These are phyloP conservation scores for Tyto alba DNA, from an alignment of 2,113 vertebrate species.

Conservation along the genomic window DNA sequence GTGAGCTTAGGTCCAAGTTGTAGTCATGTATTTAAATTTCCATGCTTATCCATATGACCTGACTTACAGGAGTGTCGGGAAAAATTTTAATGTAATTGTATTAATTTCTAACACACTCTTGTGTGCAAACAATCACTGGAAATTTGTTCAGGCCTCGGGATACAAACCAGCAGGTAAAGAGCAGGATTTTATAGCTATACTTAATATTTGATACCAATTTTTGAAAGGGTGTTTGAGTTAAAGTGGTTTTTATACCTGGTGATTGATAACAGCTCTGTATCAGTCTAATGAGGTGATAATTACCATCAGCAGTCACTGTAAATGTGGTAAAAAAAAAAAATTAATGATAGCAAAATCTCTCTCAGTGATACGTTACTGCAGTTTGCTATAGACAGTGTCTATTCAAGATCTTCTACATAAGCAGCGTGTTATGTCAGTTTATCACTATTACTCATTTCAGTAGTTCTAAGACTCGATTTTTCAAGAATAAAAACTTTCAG, in stretches of 20 bases:
- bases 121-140: rapidly evolving
- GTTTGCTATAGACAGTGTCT: background rate
- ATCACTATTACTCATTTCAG: background rate
- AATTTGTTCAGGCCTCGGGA: background rate
- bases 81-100: background rate
- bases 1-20: background rate
- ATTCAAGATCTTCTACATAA: background rate
- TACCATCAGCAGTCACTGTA: background rate
- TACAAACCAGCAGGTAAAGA: background rate
- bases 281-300: background rate
- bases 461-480: background rate
- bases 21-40: background rate
- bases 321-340: constrained; percentile 5
- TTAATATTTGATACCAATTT: background rate
- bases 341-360: background rate
- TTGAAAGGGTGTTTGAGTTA: background rate
- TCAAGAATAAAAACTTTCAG: background rate
- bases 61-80: rapidly evolving
- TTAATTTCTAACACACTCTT: background rate
- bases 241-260: background rate
- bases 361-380: background rate
- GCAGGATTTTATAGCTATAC: background rate
- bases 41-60: background rate
- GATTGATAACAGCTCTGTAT: background rate
- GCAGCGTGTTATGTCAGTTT: background rate